Evolutionary conservation across 1,140 invertebrate species (phyloP), one percentile per base, ranked within the genome.

Genomic region (Asobara japonica): DNA sequence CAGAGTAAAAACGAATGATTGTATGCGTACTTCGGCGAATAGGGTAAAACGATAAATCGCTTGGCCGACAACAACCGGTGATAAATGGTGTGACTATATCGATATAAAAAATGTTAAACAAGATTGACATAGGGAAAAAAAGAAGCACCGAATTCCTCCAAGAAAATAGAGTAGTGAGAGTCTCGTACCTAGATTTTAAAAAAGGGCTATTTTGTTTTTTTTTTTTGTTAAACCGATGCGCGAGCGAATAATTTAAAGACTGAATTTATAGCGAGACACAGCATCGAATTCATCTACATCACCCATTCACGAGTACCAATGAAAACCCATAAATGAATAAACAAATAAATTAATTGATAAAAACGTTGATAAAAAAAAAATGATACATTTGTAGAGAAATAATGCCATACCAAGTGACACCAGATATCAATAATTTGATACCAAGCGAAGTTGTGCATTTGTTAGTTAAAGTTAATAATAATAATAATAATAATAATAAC

Each of bases 381-480:
- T 77, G 74, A 79, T 74, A 71, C 66, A 48, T 16, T 48, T 16
- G 29, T 62, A 62, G 60, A 11, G 31, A 29, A 62, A 25, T 30
- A 69, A 61, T 70, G 10, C 33, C 22, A 36, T 70, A 64, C n/a
- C 36, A 70, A 62, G 38, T 29, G 33, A 70, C 60, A 30, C 36
- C 25, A 20, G 78, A 83, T 83, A 83, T 85, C 81, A 82, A 73
- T 72, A 78, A 82, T 86, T 86, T 86, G 84, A 86, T 86, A 86
- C 83, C 80, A 80, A 79, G 64, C 71, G 72, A 78, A 80, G 74
- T 81, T 81, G 72, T 80, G 79, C 77, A 79, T 84, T 84, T 86
- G 80, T 84, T 86, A 85, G 79, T 75, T 78, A 77, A 76, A 69
- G 76, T 10, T 51, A 30, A 65, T 36, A 4, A 33, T 48, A 38